These are phyloP conservation scores for Origma solitaria DNA, from an alignment of 2,113 vertebrate species.

Conservation along the genomic window DNA sequence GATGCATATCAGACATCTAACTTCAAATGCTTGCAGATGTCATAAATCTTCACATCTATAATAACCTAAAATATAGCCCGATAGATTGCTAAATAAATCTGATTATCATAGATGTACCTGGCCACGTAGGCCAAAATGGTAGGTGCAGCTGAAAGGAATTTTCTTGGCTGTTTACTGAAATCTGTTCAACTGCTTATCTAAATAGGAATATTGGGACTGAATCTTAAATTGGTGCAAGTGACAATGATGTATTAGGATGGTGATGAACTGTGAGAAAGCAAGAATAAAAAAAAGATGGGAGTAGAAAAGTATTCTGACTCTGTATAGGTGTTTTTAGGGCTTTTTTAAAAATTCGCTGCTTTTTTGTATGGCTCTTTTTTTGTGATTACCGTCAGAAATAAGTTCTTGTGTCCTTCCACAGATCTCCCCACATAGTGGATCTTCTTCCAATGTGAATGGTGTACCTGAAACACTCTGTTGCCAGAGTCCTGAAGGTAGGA, in stretches of 20 bases:
- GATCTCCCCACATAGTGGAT: constrained; percentile 77
- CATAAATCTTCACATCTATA: not conserved
- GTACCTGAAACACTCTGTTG: constrained; percentile 74
- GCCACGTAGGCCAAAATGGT: not conserved
- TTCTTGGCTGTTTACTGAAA: not conserved
- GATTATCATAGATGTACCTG: not conserved
- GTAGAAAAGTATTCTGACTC: not conserved
- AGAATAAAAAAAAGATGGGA: not conserved
- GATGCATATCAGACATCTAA: not conserved
- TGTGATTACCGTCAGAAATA: not conserved
- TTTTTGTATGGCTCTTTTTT: not conserved
- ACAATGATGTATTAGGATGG: not conserved
- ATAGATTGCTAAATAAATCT: not conserved
- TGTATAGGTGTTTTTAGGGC: not conserved
- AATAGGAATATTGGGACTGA: not conserved
- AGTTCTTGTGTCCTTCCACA: constrained; percentile 25
- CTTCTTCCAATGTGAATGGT: constrained; percentile 82
- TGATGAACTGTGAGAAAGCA: not conserved
- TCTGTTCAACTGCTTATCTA: not conserved
- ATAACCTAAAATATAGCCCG: rapidly evolving
- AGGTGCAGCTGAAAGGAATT: not conserved
- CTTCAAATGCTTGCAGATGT: not conserved
- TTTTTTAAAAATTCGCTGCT: not conserved
- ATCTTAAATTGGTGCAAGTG: not conserved
- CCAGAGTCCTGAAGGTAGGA: constrained; percentile 86